phyloP scores from a whole-genome alignment of 2,113 vertebrate species.

The Gnathonemus longibarbis region DNA sequence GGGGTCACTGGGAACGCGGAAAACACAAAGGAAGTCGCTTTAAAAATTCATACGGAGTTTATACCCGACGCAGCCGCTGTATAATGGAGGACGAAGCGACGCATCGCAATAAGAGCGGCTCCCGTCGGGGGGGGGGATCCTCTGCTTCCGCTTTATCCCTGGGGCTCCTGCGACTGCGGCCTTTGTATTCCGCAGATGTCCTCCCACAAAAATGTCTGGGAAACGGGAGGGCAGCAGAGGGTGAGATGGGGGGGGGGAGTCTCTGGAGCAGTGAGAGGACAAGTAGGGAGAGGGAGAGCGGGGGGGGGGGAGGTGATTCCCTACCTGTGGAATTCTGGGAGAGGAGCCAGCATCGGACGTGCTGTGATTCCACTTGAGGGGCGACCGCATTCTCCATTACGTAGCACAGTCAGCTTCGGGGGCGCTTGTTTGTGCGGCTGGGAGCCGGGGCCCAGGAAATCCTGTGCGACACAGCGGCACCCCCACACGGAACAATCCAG shows the following conservation, averaged over 20 bases:
- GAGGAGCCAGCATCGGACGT: background rate
- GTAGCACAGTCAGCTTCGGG: background rate
- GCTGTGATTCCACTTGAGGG: background rate
- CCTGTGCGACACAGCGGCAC: background rate
- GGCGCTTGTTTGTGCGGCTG: background rate
- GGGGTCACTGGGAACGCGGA: slow-evolving; percentile 50
- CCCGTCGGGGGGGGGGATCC: slow-evolving; percentile 41
- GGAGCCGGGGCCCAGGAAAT: background rate
- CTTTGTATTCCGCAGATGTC: slow-evolving; percentile 23
- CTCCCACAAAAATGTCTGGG: background rate
- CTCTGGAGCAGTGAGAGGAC: background rate
- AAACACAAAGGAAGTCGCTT: slow-evolving; percentile 42
- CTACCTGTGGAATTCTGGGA: slow-evolving; percentile 4
- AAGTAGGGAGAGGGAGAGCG: background rate
- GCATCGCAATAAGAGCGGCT: slow-evolving; percentile 55
- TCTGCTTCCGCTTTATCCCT: slow-evolving; percentile 26
- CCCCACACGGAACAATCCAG: background rate
- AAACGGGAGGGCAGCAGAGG: background rate
- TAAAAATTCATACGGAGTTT: slow-evolving; percentile 62
- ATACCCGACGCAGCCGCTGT: slow-evolving; percentile 47
- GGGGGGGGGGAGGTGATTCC: too few species aligned
- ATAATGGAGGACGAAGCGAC: slow-evolving; percentile 54
- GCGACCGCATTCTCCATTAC: too few species aligned
- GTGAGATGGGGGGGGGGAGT: background rate
- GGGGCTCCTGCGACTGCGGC: slow-evolving; percentile 17